Evolutionary conservation across 1,140 invertebrate genomes (phyloP).

Genomic region (Drosophila biarmipes): DNA sequence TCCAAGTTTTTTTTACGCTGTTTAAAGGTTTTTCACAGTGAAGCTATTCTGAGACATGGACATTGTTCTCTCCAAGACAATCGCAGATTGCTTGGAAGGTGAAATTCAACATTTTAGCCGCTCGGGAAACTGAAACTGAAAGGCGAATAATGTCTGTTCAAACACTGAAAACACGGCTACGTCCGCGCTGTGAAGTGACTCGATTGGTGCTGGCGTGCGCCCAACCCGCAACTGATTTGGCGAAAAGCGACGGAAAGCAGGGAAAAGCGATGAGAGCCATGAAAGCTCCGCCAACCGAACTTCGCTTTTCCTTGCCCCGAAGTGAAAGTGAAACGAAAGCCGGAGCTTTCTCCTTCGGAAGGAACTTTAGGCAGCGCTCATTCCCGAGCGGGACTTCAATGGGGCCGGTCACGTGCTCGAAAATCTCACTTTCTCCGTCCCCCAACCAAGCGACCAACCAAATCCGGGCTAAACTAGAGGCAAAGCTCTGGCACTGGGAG

Average conservation of each 20-base stretch:
- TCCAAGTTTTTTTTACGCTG: too few relatives aligned
- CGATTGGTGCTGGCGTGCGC: constrained; percentile 65
- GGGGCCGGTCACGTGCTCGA: constrained; percentile 46
- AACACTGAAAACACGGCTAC: constrained; percentile 14
- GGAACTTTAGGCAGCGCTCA: constrained; percentile 40
- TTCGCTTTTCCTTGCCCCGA: constrained; percentile 53
- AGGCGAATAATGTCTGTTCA: constrained; percentile 8
- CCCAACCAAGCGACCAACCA: constrained; percentile 3
- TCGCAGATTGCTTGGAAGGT: not conserved
- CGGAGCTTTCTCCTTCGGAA: constrained; percentile 53
- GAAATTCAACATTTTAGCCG: constrained; percentile 1
- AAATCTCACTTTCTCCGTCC: constrained; percentile 45
- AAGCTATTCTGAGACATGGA: not conserved
- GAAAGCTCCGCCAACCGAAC: constrained; percentile 47
- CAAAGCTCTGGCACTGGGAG: constrained; percentile 37
- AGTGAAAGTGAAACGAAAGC: constrained; percentile 44
- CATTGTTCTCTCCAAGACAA: not conserved
- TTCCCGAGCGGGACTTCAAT: constrained; percentile 54
- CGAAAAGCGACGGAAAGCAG: constrained; percentile 34
- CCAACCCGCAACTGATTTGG: constrained; percentile 72
- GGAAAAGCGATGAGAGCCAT: constrained; percentile 22
- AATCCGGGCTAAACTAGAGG: constrained; percentile 45
- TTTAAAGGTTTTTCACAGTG: not conserved
- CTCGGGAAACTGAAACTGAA: constrained; percentile 6
- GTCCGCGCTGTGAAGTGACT: constrained; percentile 38